Base-by-base conservation (phyloP, 2,888 invertebrate species). In the Tiliacea aurago region DNA sequence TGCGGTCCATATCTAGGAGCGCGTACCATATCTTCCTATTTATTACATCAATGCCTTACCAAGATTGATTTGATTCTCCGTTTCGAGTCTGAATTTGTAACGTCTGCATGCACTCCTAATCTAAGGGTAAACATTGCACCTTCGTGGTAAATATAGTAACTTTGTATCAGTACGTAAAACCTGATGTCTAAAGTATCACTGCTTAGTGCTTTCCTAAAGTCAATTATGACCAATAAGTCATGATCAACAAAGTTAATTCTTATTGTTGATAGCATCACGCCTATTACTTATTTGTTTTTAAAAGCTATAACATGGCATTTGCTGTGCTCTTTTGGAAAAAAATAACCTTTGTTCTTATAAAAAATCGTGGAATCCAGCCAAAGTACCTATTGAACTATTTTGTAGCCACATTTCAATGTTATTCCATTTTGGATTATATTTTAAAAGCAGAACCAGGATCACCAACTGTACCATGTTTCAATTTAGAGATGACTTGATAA, bases 101-200 rank as follows among this genome's bases (percentile, higher is more conserved):
- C 4, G 20, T 23, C 13, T 56, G 53, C 41, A 23, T 6, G 9
- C 2, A 23, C 5, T 47, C 47, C n/a, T 47, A 55, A 37, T 55
- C 33, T 70, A 69, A 76, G 10, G 76, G 51, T 67, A 41, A 73
- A 10, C 41, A 43, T 43, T 41, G 18, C 37, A 47, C 59, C 11
- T 69, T 51, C 9, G 51, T 4, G 43, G 28, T 70, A 37, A 15
- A 23, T 65, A 20, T n/a, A 53, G 15, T 10, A 11, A 33, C 33
- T 33, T 49, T 43, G 13, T 18, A 62, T 51, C 45, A 53, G 18
- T 53, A 4, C 4, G 11, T 62, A 45, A 18, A 20, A 43, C 7
- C 73, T 64, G 28, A 75, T n/a, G 4, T 13, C 10, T n/a, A 23
- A 61, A 49, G 18, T 23, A 41, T 49, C 18, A 63, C 20, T 51